Base-by-base conservation (phyloP, 2,888 invertebrate species). In the Rhagium mordax region DNA sequence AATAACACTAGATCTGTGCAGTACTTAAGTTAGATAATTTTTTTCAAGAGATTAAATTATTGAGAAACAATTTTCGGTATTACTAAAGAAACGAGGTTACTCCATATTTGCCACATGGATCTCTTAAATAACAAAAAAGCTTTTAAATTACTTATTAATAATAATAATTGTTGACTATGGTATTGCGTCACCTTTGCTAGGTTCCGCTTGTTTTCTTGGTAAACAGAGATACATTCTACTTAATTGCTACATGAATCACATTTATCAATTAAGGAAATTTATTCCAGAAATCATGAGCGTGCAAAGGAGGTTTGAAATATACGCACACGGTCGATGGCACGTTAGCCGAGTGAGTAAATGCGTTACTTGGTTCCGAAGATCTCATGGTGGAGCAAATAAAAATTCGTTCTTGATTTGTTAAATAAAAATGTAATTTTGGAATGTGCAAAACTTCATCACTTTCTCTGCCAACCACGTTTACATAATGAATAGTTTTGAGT, bases 171-270 rank as follows among this genome's bases (percentile, higher is more conserved):
- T 41, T 41, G n/a, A 10, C n/a, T n/a, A 41, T 41, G 3, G 10
- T 41, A 41, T 41, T 41, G 41, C 41, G n/a, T 41, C 41, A 41
- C 41, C 41, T 41, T 41, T 41, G 13, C 41, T 55, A 13, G 55
- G 10, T 13, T 24, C 18, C 8, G 55, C 5, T 24, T 21, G 20
- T 55, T 24, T 20, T 24, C 20, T 55, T 55, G 20, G 21, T 55
- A 55, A 55, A 55, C 55, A 55, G 16, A 55, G 55, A 55, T 3
- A 55, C 13, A 55, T 55, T 55, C 24, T 55, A 55, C 16, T 55
- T 55, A 55, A 21, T 55, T 55, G n/a, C 41, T 41, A n/a, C n/a
- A 41, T 41, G 41, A 41, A 2, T 41, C 41, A 41, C n/a, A 41
- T 41, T n/a, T 41, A 41, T 41, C 13, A 41, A 41, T 41, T 13